Conservation (phyloP, 2,113 vertebrate genomes). For the Pluvianellus socialis region DNA sequence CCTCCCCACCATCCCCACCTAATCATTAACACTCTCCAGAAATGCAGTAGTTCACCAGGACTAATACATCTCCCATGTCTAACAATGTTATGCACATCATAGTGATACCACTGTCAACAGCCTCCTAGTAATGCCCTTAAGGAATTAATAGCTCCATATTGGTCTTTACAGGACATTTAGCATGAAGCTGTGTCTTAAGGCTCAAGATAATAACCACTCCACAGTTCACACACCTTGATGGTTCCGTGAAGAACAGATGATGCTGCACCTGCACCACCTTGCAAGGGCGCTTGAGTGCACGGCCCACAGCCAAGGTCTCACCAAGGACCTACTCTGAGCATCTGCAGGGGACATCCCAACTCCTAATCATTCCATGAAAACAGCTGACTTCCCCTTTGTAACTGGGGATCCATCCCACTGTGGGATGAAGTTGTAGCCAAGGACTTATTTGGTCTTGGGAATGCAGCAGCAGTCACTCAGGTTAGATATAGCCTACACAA, state of each 20-base stretch:
- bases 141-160: neutral
- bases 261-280: neutral
- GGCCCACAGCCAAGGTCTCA: neutral
- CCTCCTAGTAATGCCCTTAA: neutral
- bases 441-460: neutral
- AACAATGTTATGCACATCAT: fast-evolving
- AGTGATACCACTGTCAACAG: neutral
- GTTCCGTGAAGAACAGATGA: neutral
- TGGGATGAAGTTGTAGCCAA: neutral
- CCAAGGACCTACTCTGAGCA: fast-evolving
- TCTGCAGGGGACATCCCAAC: neutral
- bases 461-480: neutral
- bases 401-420: neutral
- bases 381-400: neutral
- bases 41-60: neutral
- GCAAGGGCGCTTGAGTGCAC: neutral
- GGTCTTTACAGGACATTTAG: neutral
- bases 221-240: neutral
- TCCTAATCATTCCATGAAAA: neutral
- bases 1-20: neutral
- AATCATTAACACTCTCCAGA: neutral
- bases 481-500: neutral
- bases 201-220: neutral
- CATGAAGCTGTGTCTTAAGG: neutral
- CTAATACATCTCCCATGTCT: neutral